Conservation (phyloP, 2,797 vertebrate genomes). For the Prionace glauca region DNA sequence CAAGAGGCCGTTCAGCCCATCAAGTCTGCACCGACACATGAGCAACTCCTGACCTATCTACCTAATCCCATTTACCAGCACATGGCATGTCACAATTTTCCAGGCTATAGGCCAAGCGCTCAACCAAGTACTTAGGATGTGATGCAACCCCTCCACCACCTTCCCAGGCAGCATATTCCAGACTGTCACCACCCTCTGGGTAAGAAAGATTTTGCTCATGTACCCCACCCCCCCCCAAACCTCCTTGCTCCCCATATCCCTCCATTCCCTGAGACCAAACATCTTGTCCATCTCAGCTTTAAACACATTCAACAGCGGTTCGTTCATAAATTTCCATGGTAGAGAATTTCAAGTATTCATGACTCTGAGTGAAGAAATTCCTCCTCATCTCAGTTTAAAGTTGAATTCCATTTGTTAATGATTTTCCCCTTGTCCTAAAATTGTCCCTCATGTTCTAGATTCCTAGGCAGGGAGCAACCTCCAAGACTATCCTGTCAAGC, state of each 20-base stretch:
- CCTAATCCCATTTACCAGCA: no score
- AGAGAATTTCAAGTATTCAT: neutral
- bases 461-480: neutral
- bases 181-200: no score
- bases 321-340: neutral
- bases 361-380: neutral
- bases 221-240: no score
- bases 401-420: neutral
- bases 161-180: no score
- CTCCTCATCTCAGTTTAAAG: neutral
- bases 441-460: neutral
- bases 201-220: no score
- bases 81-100: no score
- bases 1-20: no score
- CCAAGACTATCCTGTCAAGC: neutral
- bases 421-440: neutral
- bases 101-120: no score
- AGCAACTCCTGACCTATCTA: no score
- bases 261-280: neutral
- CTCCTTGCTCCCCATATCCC: neutral
- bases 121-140: no score
- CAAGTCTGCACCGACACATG: no score
- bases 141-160: no score
- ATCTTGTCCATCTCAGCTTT: neutral
- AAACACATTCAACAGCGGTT: neutral